These are phyloP conservation scores for Plagiodera versicolora DNA, from an alignment of 2,888 invertebrate genomes.

Conservation along the genomic window DNA sequence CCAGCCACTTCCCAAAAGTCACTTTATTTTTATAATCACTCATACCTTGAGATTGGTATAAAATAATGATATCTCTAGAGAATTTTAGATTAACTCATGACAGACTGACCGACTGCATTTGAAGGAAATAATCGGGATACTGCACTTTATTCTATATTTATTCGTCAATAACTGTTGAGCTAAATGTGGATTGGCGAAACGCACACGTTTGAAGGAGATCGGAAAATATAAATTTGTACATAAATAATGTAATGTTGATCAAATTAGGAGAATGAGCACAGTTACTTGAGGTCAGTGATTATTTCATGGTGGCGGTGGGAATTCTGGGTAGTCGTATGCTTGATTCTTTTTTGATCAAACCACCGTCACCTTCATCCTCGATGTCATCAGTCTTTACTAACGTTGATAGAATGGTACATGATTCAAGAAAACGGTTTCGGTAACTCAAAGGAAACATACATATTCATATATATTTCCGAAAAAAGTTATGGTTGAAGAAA, in stretches of 20 bases:
- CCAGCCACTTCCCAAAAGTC: slow-evolving; percentile 50
- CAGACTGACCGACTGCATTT: slow-evolving; percentile 36
- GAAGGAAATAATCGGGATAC: slow-evolving; percentile 26
- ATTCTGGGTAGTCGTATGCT: slow-evolving; percentile 32
- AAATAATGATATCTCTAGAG: slow-evolving; percentile 41
- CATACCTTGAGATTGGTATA: slow-evolving; percentile 47
- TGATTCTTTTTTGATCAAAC: slow-evolving; percentile 19
- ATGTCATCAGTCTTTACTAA: neutral
- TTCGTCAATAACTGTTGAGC: slow-evolving; percentile 22
- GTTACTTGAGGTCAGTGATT: slow-evolving; percentile 43
- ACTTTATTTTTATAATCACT: slow-evolving; percentile 51
- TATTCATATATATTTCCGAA: neutral
- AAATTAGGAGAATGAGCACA: slow-evolving; percentile 51
- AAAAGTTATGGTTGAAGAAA: too few relatives aligned
- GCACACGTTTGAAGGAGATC: slow-evolving; percentile 48
- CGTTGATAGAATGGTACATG: neutral
- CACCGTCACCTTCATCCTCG: slow-evolving; percentile 23
- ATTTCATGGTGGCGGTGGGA: slow-evolving; percentile 39
- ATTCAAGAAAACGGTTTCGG: neutral
- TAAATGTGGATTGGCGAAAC: slow-evolving; percentile 37
- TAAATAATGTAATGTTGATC: slow-evolving; percentile 50
- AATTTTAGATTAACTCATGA: slow-evolving; percentile 37
- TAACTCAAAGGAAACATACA: neutral
- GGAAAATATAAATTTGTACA: slow-evolving; percentile 52
- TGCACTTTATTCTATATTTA: slow-evolving; percentile 20